Evolutionary conservation across 2,888 invertebrate genomes (phyloP), one percentile per base, ranked within the genome.

Genomic region (Agrotis puta): DNA sequence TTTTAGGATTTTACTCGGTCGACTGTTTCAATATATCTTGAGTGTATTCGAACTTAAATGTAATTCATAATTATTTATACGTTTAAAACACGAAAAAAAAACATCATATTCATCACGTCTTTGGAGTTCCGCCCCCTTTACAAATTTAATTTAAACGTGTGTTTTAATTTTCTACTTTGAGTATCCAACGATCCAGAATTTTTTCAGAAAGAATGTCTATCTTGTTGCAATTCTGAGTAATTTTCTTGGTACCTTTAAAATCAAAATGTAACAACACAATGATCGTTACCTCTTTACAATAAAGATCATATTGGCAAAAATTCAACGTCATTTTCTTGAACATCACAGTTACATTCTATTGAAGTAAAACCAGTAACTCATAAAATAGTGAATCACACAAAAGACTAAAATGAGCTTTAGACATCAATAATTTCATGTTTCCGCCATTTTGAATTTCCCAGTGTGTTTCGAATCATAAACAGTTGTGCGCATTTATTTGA

Each of bases 401-500:
- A 61, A 61, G 22, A 64, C 39, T 43, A 47, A 57, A 69, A 74
- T 58, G 63, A 57, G 62, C 56, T 77, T 62, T 51, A 45, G 74
- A 62, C 67, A 45, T 64, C 68, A 79, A 74, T 33, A 77, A 74
- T 77, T 64, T 74, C 68, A 66, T 74, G 62, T 54, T 77, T 62
- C 74, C 63, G 50, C 75, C 75, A 74, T 68, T 74, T 68, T 74
- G 39, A 68, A 80, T 65, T 57, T 65, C 18, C 45, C 64, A 18
- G 64, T 69, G 75, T 77, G 69, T 69, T 80, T 50, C 69, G 80
- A 77, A 75, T 80, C 76, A 64, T 62, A 69, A 77, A 80, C 76
- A 79, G 48, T 20, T 65, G 50, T 45, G 22, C 57, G 65, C 61
- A 62, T 62, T 79, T 57, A 79, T 67, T 74, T 64, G 66, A 75